Conservation (phyloP, 2,113 vertebrate species). For the Etia nguti region DNA sequence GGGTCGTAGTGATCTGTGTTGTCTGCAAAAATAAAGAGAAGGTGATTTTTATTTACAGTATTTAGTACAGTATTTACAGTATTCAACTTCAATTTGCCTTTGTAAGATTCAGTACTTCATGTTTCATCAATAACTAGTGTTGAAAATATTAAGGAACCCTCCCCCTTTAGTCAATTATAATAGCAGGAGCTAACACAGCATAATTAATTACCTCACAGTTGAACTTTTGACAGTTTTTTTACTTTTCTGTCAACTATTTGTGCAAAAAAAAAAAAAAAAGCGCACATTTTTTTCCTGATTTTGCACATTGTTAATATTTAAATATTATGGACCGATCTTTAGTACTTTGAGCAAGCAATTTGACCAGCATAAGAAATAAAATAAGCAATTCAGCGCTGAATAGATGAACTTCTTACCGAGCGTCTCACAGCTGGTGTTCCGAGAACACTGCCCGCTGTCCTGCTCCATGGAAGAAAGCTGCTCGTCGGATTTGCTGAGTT, state of each 20-base stretch:
- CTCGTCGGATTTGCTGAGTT: constrained; percentile 95
- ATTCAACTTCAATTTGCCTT: neutral
- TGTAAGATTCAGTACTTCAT: neutral
- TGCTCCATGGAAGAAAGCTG: constrained; percentile 94
- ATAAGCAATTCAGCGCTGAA: neutral
- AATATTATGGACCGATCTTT: neutral
- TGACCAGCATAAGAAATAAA: neutral
- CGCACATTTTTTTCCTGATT: neutral
- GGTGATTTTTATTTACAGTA: neutral
- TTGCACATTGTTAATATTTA: neutral
- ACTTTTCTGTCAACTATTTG: neutral
- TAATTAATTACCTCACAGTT: too few relatives aligned
- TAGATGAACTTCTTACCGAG: constrained; percentile 76
- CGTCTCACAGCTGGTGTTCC: constrained; percentile 98
- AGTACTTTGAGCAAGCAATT: neutral
- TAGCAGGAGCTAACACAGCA: neutral
- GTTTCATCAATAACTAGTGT: neutral
- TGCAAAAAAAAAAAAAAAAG: neutral
- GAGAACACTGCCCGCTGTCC: constrained; percentile 96
- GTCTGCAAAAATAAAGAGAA: constrained; percentile 69
- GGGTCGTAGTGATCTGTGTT: constrained; percentile 88
- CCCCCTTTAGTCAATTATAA: neutral
- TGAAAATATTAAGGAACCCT: neutral
- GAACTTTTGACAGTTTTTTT: neutral
- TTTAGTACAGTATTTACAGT: too few relatives aligned